Conservation (phyloP, 2,888 invertebrate species). For the Nomada hirtipes region DNA sequence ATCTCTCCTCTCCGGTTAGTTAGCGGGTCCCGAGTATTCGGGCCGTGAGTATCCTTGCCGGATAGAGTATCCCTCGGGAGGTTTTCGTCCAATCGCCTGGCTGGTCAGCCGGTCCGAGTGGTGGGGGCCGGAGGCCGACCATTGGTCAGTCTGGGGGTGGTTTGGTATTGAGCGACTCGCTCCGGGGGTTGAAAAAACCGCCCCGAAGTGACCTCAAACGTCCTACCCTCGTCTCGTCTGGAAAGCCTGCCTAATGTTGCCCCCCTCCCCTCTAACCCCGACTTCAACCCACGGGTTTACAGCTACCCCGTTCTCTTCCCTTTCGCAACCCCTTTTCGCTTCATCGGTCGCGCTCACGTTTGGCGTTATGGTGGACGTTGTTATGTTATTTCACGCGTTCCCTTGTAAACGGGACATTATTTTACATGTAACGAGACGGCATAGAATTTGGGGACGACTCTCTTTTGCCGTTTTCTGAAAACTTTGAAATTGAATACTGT, state of each 20-base stretch:
- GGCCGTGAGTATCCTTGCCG: constrained; percentile 76
- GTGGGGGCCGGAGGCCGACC: constrained; percentile 82
- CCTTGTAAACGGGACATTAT: neutral
- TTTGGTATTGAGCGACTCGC: constrained; percentile 83
- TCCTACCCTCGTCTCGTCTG: constrained; percentile 83
- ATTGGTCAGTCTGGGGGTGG: constrained; percentile 83
- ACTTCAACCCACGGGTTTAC: constrained; percentile 59
- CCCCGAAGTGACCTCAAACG: constrained; percentile 84
- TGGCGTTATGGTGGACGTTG: constrained; percentile 53
- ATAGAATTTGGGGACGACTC: neutral
- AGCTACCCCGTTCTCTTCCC: constrained; percentile 56
- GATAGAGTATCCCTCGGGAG: constrained; percentile 79
- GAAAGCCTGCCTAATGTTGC: constrained; percentile 81
- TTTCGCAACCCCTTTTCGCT: constrained; percentile 61
- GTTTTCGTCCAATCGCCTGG: constrained; percentile 81
- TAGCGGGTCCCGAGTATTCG: constrained; percentile 80
- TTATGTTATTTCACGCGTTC: constrained; percentile 13
- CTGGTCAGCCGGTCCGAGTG: constrained; percentile 78
- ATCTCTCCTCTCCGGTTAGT: constrained; percentile 81
- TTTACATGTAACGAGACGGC: neutral
- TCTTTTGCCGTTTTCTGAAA: neutral
- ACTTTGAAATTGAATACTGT: neutral
- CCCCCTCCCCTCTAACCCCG: constrained; percentile 63
- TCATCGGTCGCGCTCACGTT: constrained; percentile 65
- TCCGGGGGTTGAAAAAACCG: constrained; percentile 83